Percentiles rank a stretch among this genome's conserved stretches.
Evolutionary conservation across 2,797 vertebrate species (phyloP).

Genomic region (Oryzias sinensis): DNA sequence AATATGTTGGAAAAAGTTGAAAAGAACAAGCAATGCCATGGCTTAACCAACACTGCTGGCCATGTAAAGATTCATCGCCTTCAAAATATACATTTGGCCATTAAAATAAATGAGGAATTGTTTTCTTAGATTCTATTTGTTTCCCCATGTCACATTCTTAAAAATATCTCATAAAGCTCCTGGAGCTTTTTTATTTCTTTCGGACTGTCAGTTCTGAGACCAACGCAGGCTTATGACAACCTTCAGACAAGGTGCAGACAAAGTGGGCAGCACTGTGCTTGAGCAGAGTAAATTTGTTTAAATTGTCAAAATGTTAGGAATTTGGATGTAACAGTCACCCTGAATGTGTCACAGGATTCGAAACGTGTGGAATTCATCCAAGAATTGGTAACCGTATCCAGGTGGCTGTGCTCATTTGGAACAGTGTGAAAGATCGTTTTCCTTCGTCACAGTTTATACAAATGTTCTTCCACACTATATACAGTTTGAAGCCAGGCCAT

Average conservation of each 20-base stretch:
- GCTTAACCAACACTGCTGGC: conserved; percentile 9
- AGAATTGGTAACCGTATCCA: conserved; percentile 72
- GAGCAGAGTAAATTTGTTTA: conserved; percentile 64
- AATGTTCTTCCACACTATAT: conserved; percentile 68
- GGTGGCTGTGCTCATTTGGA: conserved; percentile 66
- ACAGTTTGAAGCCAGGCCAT: conserved; percentile 48
- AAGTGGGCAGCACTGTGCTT: conserved; percentile 39
- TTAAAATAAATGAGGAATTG: conserved; percentile 45
- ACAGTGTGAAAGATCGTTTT: conserved; percentile 70
- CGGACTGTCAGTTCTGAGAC: conserved; percentile 46
- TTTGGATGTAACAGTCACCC: conserved; percentile 61
- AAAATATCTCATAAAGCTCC: conserved; percentile 14
- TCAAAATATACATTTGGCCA: conserved; percentile 18
- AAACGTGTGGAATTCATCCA: conserved; percentile 68
- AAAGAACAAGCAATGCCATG: conserved; percentile 8
- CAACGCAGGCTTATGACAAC: conserved; percentile 63
- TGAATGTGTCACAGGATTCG: conserved; percentile 63
- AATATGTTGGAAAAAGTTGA: neutral
- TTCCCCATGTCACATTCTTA: conserved; percentile 7
- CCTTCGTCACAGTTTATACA: conserved; percentile 69
- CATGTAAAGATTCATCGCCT: conserved; percentile 23
- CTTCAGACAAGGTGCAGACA: conserved; percentile 56
- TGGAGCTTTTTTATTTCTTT: conserved; percentile 32
- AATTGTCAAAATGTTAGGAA: conserved; percentile 68
- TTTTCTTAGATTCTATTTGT: conserved; percentile 13